Base-by-base conservation (phyloP, 2,888 invertebrate species). In the Lasioglossum marginatum region DNA sequence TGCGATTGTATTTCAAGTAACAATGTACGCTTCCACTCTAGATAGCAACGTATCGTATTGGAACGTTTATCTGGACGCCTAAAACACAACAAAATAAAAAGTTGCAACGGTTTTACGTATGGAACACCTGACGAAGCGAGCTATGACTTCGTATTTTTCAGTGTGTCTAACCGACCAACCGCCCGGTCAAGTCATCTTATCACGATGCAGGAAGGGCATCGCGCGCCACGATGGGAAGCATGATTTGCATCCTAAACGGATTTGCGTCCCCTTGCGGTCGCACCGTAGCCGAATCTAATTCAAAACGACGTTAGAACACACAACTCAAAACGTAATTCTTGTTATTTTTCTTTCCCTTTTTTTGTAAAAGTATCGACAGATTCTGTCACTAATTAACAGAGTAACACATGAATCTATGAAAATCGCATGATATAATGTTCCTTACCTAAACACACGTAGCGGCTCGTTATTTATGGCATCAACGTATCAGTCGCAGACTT, bases 371-470 rank as follows among this genome's bases (percentile, higher is more conserved):
- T 23, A 34, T 37, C 37, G 34, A 31, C 23, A 34, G 10, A 68
- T 37, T 10, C 19, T 37, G 23, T 68, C 23, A 68, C 34, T 34
- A 68, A 37, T 68, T 68, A 34, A 68, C 19, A 37, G 23, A 37
- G 34, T 37, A 68, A 68, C 52, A 48, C 48, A 77, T 43, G 40
- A 27, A 78, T 68, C 31, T n/a, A 77, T 52, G 52, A 43, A 77
- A 71, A 66, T 68, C 31, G 71, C 48, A 77, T 73, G 60, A 45
- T 81, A 84, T 81, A 84, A 70, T 68, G 27, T 73, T 77, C 75
- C 86, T 87, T 87, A 86, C 82, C 87, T 86, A 87, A 85, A 79
- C 78, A 79, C 76, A 81, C 73, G 70, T 68, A 68, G 74, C 75
- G 34, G 71, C 80, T 75, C 43, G 23, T 82, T 72, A 72, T 73